Base-by-base conservation (phyloP, 2,888 invertebrate species). In the Yponomeuta sedellus region DNA sequence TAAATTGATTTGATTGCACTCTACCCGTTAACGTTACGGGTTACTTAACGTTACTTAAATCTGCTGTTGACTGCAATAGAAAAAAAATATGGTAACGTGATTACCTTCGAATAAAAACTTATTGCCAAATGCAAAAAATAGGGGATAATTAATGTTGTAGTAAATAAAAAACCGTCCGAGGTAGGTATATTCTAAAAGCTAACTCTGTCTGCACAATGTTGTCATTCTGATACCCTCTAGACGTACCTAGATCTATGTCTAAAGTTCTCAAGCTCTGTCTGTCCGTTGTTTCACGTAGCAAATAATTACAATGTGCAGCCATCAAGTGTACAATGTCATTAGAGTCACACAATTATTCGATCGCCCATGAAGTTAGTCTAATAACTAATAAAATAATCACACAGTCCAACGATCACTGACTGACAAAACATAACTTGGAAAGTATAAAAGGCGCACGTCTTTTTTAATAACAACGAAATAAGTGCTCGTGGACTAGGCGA, bases 311-410 rank as follows among this genome's bases (percentile, higher is more conserved):
- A 68, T 39, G n/a, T 19, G 44, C 64, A 64, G 40, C 2, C 44
- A 64, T 64, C 44, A 64, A 44, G 20, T 19, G 20, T 70, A 70
- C 69, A 70, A 69, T 64, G 69, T 67, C 71, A 65, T 67, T 67
- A 64, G 68, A 70, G 69, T 73, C 66, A 67, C 66, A 72, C 75
- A 77, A 79, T 79, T 77, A 77, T 69, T 73, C 72, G 71, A 71
- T 77, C 77, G 77, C 73, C 74, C 76, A 70, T 78, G 73, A 75
- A 75, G 71, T 67, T 66, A 64, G 65, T 6, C 28, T 61, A 61
- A 61, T 34, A 8, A 28, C 59, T 59, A 11, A 22, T 20, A 59
- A 8, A 28, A 22, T 59, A 11, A 22, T 20, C 22, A 20, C 59
- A 59, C 10, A 25, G 20, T n/a, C 19, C 1, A 25, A 1, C 4